Percentiles rank a stretch among this genome's conserved stretches.
Conservation (phyloP, 1,140 invertebrate genomes). For the Drosophila ficusphila region DNA sequence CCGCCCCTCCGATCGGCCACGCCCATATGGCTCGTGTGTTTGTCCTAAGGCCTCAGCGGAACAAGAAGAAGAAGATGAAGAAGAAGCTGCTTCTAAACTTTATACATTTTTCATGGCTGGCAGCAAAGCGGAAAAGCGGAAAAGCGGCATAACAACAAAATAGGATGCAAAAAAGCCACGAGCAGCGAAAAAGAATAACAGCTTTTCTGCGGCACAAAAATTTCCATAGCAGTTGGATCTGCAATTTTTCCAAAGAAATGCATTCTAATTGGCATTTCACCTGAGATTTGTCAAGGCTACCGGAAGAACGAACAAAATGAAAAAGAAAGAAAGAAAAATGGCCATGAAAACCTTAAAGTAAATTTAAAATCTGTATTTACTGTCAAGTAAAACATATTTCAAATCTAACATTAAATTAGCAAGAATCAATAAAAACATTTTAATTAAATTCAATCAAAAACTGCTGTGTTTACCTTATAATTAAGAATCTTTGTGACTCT, state of each 20-base stretch:
- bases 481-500: neutral
- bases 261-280: constrained; percentile 15
- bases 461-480: neutral
- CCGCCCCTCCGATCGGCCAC: constrained; percentile 27
- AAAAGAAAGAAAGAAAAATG: neutral
- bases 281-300: neutral
- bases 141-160: constrained; percentile 6
- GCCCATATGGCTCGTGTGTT: constrained; percentile 37
- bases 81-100: constrained; percentile 58
- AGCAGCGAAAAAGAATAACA: neutral
- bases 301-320: neutral
- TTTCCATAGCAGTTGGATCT: constrained; percentile 2
- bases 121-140: constrained; percentile 34
- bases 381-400: no score
- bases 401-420: no score
- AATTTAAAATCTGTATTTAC: no score
- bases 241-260: constrained; percentile 8
- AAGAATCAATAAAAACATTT: no score
- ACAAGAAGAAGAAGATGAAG: neutral
- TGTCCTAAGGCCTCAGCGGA: constrained; percentile 35
- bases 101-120: constrained; percentile 74
- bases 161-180: neutral
- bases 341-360: neutral
- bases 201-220: neutral
- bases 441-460: neutral